Conservation (phyloP, 2,797 vertebrate species). For the Craterocephalus amniculus region DNA sequence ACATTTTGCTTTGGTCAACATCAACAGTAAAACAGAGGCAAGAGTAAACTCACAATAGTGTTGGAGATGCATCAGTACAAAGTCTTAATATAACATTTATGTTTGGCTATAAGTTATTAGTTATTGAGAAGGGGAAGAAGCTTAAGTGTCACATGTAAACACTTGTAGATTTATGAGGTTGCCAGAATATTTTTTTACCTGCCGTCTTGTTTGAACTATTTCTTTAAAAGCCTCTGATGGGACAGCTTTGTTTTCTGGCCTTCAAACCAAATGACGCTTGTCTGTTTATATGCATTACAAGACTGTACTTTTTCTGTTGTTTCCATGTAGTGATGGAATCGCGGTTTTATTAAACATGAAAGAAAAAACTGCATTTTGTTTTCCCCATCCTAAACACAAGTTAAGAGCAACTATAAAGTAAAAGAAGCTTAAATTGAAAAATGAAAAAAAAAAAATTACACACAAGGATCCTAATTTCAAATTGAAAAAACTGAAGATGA, state of each 20-base stretch:
- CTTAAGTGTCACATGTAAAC: background rate
- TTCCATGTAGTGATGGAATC: background rate
- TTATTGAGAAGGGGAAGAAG: background rate
- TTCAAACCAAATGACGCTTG: slow-evolving; percentile 9
- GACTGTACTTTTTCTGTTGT: slow-evolving; percentile 24
- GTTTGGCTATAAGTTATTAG: background rate
- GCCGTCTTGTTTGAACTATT: background rate
- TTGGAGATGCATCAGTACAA: slow-evolving; percentile 6
- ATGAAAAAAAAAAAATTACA: background rate
- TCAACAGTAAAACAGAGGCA: background rate
- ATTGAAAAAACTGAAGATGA: background rate
- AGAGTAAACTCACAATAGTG: background rate
- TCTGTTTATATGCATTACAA: slow-evolving; percentile 6
- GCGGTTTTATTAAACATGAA: slow-evolving; percentile 43
- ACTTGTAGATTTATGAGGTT: slow-evolving; percentile 9
- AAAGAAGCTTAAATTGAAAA: background rate
- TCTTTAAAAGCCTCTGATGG: slow-evolving; percentile 9
- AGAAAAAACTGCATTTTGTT: slow-evolving; percentile 1
- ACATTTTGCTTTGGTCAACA: background rate
- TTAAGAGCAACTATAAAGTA: background rate
- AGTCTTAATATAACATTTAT: background rate
- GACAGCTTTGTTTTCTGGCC: slow-evolving; percentile 8
- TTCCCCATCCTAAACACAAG: background rate
- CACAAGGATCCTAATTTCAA: background rate
- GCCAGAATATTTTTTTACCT: background rate